Conservation (phyloP, 2,888 invertebrate genomes). For the Caenorhabditis sp. region DNA sequence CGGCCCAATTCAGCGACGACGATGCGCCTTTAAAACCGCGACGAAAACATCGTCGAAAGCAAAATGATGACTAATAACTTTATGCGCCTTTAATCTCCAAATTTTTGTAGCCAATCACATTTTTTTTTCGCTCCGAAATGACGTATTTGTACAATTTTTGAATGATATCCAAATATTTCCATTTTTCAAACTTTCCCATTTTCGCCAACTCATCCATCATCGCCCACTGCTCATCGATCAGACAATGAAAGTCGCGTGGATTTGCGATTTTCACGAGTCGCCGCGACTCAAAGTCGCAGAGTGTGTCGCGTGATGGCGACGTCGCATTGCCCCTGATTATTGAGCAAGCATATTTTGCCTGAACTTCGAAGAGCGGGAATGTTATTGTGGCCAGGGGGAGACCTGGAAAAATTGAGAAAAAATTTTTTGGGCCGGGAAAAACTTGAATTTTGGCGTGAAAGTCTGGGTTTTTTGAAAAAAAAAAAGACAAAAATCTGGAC, state of each 20-base stretch:
- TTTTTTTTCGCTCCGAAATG: slow-evolving; percentile 22
- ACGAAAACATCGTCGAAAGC: slow-evolving; percentile 8
- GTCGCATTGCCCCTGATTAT: slow-evolving; percentile 30
- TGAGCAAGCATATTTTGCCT: slow-evolving; percentile 50
- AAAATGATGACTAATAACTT: slow-evolving; percentile 10
- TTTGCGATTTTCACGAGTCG: slow-evolving; percentile 17
- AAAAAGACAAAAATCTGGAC: too few relatives aligned
- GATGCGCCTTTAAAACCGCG: slow-evolving; percentile 5
- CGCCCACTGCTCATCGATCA: slow-evolving; percentile 55
- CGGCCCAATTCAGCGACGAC: slow-evolving; percentile 25
- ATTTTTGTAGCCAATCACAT: slow-evolving; percentile 41
- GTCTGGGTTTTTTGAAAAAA: too few relatives aligned
- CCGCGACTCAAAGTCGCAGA: slow-evolving; percentile 16
- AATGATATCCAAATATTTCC: slow-evolving; percentile 38
- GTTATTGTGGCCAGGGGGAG: slow-evolving; percentile 51
- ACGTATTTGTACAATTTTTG: slow-evolving; percentile 38
- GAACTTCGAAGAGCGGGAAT: slow-evolving; percentile 57
- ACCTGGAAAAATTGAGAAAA: slow-evolving; percentile 36
- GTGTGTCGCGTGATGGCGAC: slow-evolving; percentile 11
- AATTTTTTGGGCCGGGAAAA: too few relatives aligned
- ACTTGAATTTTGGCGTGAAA: too few relatives aligned
- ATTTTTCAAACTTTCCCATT: slow-evolving; percentile 39
- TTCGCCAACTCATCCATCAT: slow-evolving; percentile 47
- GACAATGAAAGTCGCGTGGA: slow-evolving; percentile 36
- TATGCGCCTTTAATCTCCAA: slow-evolving; percentile 12